Base-by-base conservation (phyloP, 2,888 invertebrate genomes). In the Agrochola circellaris region DNA sequence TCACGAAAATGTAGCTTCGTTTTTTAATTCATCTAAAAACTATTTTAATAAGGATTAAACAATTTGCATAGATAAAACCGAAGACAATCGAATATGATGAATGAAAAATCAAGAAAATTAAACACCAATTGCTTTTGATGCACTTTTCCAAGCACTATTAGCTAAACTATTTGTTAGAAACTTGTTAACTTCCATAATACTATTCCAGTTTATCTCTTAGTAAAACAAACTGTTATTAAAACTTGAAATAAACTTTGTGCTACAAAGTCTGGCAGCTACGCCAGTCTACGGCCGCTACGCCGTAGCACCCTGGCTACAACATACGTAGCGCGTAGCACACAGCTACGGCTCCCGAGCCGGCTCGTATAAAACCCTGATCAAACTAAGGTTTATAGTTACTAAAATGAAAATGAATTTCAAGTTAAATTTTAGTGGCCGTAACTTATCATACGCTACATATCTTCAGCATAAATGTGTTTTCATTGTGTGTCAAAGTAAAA, bases 221-320 rank as follows among this genome's bases (percentile, higher is more conserved):
- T 75, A 61, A 64, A 73, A 67, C 66, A 64, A 81, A 73, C 26
- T 62, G 65, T 73, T 81, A 78, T 65, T 69, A 76, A 84, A 82
- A 76, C 66, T 67, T 72, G n/a, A 75, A 75, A 73, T 86, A 72
- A 84, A 81, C 67, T 77, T 70, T 61, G 73, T 68, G 17, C 58
- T 77, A 84, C 84, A 77, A 84, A 80, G 75, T 84, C 69, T 80
- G 48, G 8, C 48, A 76, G 77, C 38, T 68, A 68, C 68, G 54
- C 54, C 17, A 38, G 54, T 66, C 81, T 80, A 81, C 81, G 45
- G 26, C 8, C n/a, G 54, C 84, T 83, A 84, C 84, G 66, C 26
- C 79, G 82, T 86, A 86, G 86, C 77, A 67, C 30, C 17, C 58
- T 42, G 20, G 60, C 79, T 81, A 86, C 79, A 48, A 75, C 20